Evolutionary conservation across 2,797 vertebrate genomes (phyloP), one percentile per base, ranked within the genome.

Genomic region (Sebastolobus altivelis): DNA sequence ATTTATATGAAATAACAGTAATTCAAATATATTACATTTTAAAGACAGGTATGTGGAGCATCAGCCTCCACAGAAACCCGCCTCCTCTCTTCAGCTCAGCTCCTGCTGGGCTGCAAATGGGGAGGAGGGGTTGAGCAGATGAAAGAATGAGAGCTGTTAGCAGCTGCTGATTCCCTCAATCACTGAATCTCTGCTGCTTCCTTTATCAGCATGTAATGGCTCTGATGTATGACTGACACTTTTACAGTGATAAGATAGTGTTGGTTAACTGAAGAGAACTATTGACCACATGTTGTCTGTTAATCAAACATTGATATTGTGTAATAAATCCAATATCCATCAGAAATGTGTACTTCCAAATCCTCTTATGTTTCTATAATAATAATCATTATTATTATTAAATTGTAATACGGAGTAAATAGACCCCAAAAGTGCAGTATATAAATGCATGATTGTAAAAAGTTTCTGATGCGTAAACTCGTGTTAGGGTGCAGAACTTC

Each of bases 51-150:
- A 52, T 52, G 65, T 3, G 20, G 25, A 60, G 31, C 40, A 13
- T 68, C 72, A 49, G 35, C 71, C 73, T 63, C 46, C 49, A 65
- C 80, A 31, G 35, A 35, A 43, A 29, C 35, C 29, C 37, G n/a
- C 20, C 49, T 37, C 54, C 46, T 74, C 63, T 65, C 61, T n/a
- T 33, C 73, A 73, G 75, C 66, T 88, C 20, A 38, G 46, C 91
- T 86, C 92, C 92, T 87, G 90, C 92, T 83, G 92, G 76, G 93
- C 77, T 80, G 70, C 86, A 92, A 89, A 92, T 81, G 84, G 87
- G 79, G 82, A 87, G 87, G 87, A 73, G 88, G 86, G 71, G 75
- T 25, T 4, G 72, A 27, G 37, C 13, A 82, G 86, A 90, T 85
- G 85, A 87, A 79, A 82, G 80, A 61, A 69, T 70, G 82, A 76